A percentile compares a stretch with the other conserved stretches of the same genome.
Conservation (phyloP, 1,140 invertebrate species). For the Galendromus occidentalis region DNA sequence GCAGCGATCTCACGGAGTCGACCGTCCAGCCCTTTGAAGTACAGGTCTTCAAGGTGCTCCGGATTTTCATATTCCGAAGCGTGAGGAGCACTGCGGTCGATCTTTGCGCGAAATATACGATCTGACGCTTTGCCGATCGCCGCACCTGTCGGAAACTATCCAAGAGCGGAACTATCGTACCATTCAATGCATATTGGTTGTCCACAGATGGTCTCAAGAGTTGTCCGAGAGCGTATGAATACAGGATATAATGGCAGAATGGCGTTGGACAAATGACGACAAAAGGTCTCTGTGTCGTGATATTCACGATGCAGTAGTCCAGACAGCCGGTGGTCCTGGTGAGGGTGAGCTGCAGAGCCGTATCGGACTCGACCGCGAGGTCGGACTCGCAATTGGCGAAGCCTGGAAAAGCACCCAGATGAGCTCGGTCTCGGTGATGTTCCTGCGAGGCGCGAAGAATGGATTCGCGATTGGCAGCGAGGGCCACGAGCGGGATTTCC, state of each 20-base stretch:
- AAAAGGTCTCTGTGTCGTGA: background rate
- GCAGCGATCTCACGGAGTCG: too few species aligned
- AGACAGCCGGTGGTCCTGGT: background rate
- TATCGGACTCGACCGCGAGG: background rate
- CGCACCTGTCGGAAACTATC: too few species aligned
- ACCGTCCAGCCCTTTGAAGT: too few species aligned
- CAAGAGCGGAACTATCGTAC: background rate
- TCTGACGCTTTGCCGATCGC: too few species aligned
- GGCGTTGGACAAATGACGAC: background rate
- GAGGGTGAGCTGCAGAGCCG: background rate
- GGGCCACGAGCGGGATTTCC: too few species aligned
- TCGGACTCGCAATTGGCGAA: background rate
- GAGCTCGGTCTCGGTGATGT: too few species aligned
- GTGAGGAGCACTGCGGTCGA: too few species aligned
- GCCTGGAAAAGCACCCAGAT: background rate
- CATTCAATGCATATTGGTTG: background rate
- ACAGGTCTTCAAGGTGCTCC: too few species aligned
- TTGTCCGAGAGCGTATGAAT: background rate
- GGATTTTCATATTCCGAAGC: too few species aligned
- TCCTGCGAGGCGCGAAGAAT: too few species aligned
- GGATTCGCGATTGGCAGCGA: too few species aligned
- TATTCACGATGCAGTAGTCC: background rate
- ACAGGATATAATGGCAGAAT: background rate
- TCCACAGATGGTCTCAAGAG: background rate
- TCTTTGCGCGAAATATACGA: too few species aligned